Evolutionary conservation across 2,113 vertebrate species (phyloP).

Genomic region (Barnardius zonarius): DNA sequence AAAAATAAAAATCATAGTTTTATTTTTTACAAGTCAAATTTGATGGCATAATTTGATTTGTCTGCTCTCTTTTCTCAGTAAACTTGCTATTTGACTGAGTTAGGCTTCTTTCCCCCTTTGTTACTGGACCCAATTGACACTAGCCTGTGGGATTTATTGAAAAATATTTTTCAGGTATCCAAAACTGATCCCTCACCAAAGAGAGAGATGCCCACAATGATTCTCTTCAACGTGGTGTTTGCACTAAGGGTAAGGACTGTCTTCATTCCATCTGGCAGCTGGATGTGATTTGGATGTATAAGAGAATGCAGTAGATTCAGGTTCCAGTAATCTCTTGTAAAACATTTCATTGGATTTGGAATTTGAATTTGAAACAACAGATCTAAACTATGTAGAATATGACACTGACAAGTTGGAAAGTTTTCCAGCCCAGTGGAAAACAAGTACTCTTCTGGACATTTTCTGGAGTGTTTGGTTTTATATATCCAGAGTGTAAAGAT

Average conservation of each 20-base stretch:
- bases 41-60: not conserved
- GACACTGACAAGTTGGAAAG: not conserved
- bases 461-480: not conserved
- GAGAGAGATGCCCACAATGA: constrained; percentile 98
- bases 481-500: not conserved
- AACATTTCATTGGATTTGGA: not conserved
- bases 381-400: not conserved
- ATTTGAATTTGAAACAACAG: not conserved
- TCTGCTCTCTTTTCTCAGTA: not conserved
- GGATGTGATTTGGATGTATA: not conserved
- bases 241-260: constrained; percentile 87
- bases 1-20: not conserved
- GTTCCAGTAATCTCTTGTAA: not conserved
- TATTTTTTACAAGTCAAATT: not conserved
- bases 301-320: not conserved
- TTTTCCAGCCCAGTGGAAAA: not conserved
- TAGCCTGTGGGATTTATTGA: not conserved
- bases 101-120: not conserved
- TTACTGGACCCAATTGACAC: not conserved
- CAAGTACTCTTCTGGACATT: not conserved
- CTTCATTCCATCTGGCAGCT: not conserved
- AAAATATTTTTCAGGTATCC: constrained; percentile 81
- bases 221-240: constrained; percentile 97
- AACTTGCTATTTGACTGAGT: not conserved
- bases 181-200: constrained; percentile 97